Evolutionary conservation across 2,113 vertebrate genomes (phyloP).

Genomic region (Hystrix brachyura): DNA sequence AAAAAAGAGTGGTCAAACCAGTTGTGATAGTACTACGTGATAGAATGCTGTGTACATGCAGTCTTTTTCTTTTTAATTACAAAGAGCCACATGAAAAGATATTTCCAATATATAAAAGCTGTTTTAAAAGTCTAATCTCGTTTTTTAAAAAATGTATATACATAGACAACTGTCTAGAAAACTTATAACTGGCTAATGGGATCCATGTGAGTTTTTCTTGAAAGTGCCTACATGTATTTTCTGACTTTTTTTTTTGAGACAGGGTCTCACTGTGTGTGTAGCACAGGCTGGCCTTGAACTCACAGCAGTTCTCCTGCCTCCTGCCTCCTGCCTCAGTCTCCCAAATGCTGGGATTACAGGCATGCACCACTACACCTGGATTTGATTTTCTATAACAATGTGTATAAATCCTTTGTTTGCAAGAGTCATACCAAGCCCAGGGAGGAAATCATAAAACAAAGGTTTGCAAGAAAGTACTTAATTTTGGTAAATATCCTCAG

Average conservation of each 20-base stretch:
- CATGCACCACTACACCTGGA: neutral
- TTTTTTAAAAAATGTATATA: neutral
- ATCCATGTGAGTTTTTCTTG: neutral
- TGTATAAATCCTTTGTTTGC: neutral
- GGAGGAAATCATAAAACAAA: neutral
- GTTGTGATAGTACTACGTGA: neutral
- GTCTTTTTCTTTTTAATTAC: neutral
- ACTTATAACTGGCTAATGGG: neutral
- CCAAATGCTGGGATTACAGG: neutral
- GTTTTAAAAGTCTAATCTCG: neutral
- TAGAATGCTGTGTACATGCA: too few species aligned
- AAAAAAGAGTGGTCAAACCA: neutral
- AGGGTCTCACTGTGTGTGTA: neutral
- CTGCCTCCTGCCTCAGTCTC: neutral
- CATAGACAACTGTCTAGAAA: neutral
- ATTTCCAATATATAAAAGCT: neutral
- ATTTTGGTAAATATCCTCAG: neutral
- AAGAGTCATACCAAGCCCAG: neutral
- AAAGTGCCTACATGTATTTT: neutral
- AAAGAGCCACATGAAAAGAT: neutral
- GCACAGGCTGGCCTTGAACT: too few species aligned
- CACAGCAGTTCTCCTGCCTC: neutral
- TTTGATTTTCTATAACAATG: neutral
- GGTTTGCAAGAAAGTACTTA: neutral
- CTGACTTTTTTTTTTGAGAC: neutral